Percentiles rank a stretch among this genome's conserved stretches.
Conservation (phyloP, 2,113 vertebrate genomes). For the Glareola pratincola region DNA sequence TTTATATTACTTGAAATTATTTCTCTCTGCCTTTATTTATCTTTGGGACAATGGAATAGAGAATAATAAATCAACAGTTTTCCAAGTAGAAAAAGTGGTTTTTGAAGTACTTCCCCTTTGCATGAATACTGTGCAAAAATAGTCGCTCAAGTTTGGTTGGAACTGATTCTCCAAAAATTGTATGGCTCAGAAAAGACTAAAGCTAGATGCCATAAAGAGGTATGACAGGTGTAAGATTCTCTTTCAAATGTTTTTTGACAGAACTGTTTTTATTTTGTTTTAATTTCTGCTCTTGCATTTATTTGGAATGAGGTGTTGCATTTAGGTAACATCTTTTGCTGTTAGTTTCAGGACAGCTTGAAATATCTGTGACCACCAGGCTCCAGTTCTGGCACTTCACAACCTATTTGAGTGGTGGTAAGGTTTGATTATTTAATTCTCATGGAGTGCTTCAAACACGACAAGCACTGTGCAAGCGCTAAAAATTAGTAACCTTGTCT, state of each 20-base stretch:
- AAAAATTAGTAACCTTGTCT: background rate
- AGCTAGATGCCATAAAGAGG: background rate
- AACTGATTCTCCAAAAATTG: background rate
- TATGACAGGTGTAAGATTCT: background rate
- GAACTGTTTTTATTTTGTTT: background rate
- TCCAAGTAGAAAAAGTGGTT: background rate
- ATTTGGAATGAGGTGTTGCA: background rate
- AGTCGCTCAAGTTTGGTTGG: background rate
- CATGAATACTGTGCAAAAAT: background rate
- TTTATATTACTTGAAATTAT: background rate
- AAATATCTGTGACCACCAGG: background rate
- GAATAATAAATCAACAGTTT: background rate
- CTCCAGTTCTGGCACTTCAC: background rate
- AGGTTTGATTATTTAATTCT: background rate
- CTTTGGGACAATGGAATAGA: background rate
- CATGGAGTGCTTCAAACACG: background rate
- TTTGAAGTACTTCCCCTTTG: background rate
- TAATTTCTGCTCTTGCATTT: background rate
- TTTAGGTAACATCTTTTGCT: background rate
- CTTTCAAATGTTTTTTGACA: background rate
- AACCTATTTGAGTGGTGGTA: fast-evolving
- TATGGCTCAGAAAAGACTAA: background rate
- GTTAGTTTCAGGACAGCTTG: background rate
- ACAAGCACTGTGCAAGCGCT: background rate
- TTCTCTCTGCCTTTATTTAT: background rate